Conservation (phyloP, 1,140 invertebrate genomes). For the Drosophila pseudoobscura region DNA sequence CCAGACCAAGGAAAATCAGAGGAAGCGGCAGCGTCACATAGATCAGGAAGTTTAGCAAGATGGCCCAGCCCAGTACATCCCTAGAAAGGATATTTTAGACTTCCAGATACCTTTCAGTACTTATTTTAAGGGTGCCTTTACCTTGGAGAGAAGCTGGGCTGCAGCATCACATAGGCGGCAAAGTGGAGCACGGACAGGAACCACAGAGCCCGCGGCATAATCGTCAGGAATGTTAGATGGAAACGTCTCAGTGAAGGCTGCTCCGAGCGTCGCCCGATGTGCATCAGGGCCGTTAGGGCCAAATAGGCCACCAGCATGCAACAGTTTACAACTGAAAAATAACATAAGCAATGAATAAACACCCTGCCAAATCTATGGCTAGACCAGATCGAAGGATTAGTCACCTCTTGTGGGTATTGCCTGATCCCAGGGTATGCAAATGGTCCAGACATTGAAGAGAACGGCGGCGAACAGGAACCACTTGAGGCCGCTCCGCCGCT, state of each 20-base stretch:
- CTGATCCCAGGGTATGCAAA: slow-evolving; percentile 86
- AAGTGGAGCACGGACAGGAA: slow-evolving; percentile 62
- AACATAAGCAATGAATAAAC: background rate
- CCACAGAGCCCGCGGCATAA: slow-evolving; percentile 62
- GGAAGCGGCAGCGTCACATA: slow-evolving; percentile 91
- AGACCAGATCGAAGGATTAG: slow-evolving; percentile 5
- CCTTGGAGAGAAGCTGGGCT: slow-evolving; percentile 64
- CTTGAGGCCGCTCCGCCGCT: slow-evolving; percentile 90
- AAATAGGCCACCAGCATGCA: slow-evolving; percentile 63
- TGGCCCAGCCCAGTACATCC: slow-evolving; percentile 88
- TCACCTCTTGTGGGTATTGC: slow-evolving; percentile 59
- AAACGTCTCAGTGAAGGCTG: slow-evolving; percentile 50
- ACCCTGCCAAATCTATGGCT: background rate
- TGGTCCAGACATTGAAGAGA: slow-evolving; percentile 87
- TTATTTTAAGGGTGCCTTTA: slow-evolving; percentile 18
- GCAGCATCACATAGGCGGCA: slow-evolving; percentile 59
- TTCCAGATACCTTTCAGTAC: background rate
- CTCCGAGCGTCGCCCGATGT: slow-evolving; percentile 59
- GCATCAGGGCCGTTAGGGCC: slow-evolving; percentile 54
- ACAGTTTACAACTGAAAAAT: slow-evolving; percentile 56
- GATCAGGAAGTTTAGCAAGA: slow-evolving; percentile 93
- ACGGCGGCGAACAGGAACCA: slow-evolving; percentile 89
- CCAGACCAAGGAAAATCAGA: slow-evolving; percentile 84
- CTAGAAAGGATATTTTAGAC: slow-evolving; percentile 22
- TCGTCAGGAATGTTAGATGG: slow-evolving; percentile 49